phyloP scores from a whole-genome alignment of 2,797 vertebrate genomes.

The Geotrypetes seraphini region DNA sequence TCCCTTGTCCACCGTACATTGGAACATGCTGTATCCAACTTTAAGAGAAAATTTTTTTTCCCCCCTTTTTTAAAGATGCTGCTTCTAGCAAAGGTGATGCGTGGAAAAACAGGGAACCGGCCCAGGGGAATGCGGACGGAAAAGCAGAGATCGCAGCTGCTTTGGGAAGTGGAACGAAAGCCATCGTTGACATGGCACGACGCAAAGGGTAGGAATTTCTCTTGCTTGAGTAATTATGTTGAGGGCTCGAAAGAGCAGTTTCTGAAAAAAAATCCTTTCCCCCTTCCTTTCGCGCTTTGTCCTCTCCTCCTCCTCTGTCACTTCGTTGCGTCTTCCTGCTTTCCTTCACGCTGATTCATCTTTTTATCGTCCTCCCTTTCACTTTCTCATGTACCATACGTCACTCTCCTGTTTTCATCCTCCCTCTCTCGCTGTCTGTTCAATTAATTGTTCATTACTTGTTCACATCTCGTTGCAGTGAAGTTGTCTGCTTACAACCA shows the following conservation, averaged over 20 bases:
- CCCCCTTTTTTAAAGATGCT: constrained; percentile 7
- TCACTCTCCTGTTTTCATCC: not conserved
- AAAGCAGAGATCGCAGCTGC: constrained; percentile 42
- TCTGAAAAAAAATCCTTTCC: not conserved
- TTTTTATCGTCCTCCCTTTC: no score
- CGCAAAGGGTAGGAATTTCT: constrained; percentile 68
- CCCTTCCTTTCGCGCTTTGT: not conserved
- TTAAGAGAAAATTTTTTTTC: not conserved
- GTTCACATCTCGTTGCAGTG: no score
- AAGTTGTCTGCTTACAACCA: no score
- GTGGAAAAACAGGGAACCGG: constrained; percentile 24
- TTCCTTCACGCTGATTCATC: no score
- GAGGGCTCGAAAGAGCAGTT: not conserved
- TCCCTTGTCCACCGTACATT: not conserved
- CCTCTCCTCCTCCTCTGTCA: not conserved
- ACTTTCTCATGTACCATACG: no score
- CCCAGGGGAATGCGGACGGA: constrained; percentile 23
- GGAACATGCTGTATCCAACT: not conserved
- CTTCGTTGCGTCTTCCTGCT: no score
- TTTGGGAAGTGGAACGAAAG: constrained; percentile 43
- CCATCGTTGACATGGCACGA: constrained; percentile 41
- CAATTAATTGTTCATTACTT: no score
- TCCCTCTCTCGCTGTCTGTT: not conserved
- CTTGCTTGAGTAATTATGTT: not conserved
- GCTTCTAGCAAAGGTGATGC: constrained; percentile 15